Base-by-base conservation (phyloP, 2,888 invertebrate species). In the Caradrina clavipalpis region DNA sequence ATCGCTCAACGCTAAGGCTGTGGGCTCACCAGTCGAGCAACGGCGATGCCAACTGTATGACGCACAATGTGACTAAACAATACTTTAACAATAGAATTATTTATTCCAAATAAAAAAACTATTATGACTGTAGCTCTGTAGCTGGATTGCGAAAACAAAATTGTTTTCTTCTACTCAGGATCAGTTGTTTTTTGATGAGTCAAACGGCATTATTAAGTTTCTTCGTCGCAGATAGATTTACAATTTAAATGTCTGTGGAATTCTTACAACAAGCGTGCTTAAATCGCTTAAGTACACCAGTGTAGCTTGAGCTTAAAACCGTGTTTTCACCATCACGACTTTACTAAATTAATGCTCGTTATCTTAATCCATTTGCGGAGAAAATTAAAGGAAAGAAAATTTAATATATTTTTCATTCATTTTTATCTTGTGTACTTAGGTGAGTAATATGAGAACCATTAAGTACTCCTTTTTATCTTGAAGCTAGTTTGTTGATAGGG, bases 281-380 rank as follows among this genome's bases (percentile, higher is more conserved):
- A 45, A 45, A 39, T 56, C 21, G 19, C 7, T 39, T 54, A 17
- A 57, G 19, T 15, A 21, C 49, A 21, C n/a, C 64, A 67, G 56
- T 67, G 62, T 78, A 76, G 17, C 57, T 49, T 51, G 13, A 78
- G 59, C 73, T 73, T 61, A 45, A 59, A 60, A 22, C 59, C 73
- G 58, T 53, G 62, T 73, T 73, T 55, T 39, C 66, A 56, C 22
- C 61, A 63, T 63, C 62, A 73, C 49, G 56, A 59, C 50, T 56
- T 78, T 26, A 56, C 42, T 42, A 56, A 73, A 78, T 76, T 58
- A 78, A 78, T 59, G 78, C 61, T 78, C 66, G 65, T 76, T 76
- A 78, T 64, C 66, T 73, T 66, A 75, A 70, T 64, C 56, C 57
- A 55, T 78, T 66, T 21, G 62, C 73, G 51, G 54, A 55, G 65